Evolutionary conservation across 1,140 invertebrate genomes (phyloP), one percentile per base, ranked within the genome.

Genomic region (Trachelipus rathkii): DNA sequence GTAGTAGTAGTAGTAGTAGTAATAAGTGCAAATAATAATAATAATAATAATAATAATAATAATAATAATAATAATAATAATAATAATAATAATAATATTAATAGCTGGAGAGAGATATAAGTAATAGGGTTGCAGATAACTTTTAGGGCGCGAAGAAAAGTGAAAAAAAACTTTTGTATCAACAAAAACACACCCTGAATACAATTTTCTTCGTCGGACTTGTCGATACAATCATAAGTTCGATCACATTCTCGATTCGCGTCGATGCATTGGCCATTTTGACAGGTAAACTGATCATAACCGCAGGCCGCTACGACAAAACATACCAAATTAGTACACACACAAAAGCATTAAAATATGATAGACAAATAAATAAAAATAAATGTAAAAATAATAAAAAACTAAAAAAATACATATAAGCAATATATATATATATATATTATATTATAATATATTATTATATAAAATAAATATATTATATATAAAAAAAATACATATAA

Each of bases 241-340:
- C 90, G 89, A 84, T 95, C 94, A 84, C 94, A 95, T 73, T 89
- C 90, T 93, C 93, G 95, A 0, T 87, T 86, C 0, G 86, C 85
- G 0, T 94, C 93, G 77, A 97, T 93, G 84, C 95, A 97, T 76
- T 88, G 88, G 53, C 90, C 87, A 76, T 90, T 91, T 5, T 84
- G 85, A 84, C 92, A 94, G 33, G 88, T 76, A 70, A 76, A 76
- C 46, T 76, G 33, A 53, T 72, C 46, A 43, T 44, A 76, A 2
- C 24, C 70, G 44, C 70, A 71, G 43, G 70, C 10, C 2, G 50
- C 50, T 60, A 60, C 11, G 50, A 33, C 33, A 33, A 33, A 33
- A 6, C 33, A 33, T 2, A 60, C 1, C 19, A 19, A 60, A 60
- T 60, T 15, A 60, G 8, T 15, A 60, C 11, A 60, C 11, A 60